phyloP scores from a whole-genome alignment of 2,113 vertebrate genomes.

The Naja naja region DNA sequence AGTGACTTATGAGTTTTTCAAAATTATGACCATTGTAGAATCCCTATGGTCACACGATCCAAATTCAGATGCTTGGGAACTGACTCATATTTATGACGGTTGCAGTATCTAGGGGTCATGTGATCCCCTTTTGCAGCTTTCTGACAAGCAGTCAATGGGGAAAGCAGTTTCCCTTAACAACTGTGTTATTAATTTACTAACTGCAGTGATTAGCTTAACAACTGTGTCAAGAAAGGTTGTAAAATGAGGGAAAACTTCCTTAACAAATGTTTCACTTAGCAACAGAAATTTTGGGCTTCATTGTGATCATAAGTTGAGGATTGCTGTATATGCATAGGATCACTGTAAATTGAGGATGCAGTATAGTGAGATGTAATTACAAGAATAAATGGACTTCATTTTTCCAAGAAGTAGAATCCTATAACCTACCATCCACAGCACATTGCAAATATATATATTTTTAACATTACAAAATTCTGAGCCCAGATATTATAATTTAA shows the following conservation, averaged over 20 bases:
- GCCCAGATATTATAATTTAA: background rate
- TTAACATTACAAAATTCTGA: background rate
- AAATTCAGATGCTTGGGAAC: background rate
- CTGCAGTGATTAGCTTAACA: background rate
- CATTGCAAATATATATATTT: background rate
- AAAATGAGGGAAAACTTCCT: background rate
- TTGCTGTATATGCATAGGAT: background rate
- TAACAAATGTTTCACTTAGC: background rate
- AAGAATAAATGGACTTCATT: background rate
- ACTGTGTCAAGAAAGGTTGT: background rate
- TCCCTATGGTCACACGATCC: background rate
- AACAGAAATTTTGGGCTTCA: background rate
- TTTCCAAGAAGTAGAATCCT: background rate
- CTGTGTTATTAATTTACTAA: background rate
- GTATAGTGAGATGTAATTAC: background rate
- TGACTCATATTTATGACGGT: background rate
- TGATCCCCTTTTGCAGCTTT: background rate
- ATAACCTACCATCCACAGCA: background rate
- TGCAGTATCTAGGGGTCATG: background rate
- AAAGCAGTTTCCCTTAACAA: background rate
- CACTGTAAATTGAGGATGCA: background rate
- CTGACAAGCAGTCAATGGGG: background rate
- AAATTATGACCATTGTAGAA: background rate
- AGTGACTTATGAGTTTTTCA: background rate
- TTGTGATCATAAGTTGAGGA: background rate